Percentiles rank a stretch among this genome's conserved stretches.
These are phyloP conservation scores for Chiloscyllium plagiosum DNA, from an alignment of 2,113 vertebrate genomes.

Conservation along the genomic window DNA sequence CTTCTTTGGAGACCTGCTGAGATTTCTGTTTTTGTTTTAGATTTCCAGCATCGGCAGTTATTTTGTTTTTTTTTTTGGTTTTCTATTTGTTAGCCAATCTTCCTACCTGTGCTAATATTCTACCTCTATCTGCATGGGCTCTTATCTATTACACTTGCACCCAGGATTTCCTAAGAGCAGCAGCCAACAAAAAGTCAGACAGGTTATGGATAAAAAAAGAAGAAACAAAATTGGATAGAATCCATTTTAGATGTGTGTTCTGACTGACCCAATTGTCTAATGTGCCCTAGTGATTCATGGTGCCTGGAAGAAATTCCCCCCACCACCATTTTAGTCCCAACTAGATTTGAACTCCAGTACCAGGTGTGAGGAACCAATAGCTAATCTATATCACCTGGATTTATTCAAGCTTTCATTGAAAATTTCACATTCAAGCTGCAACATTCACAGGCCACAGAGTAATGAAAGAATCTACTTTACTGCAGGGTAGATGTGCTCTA, in stretches of 20 bases:
- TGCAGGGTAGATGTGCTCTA: constrained; percentile 72
- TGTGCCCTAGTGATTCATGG: background rate
- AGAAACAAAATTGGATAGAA: background rate
- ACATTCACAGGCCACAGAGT: constrained; percentile 58
- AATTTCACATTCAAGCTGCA: constrained; percentile 45
- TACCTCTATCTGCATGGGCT: too few species aligned
- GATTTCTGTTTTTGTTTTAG: too few species aligned
- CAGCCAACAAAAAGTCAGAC: background rate
- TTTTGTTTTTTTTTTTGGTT: too few species aligned
- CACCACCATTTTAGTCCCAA: background rate
- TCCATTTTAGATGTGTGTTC: background rate
- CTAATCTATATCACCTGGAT: background rate
- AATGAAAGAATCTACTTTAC: constrained; percentile 62
- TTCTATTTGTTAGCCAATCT: too few species aligned
- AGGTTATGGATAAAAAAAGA: background rate
- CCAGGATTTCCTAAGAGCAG: background rate
- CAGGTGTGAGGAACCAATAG: background rate
- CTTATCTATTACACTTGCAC: background rate
- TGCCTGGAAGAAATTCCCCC: background rate
- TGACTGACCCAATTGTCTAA: background rate
- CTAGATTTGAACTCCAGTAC: background rate
- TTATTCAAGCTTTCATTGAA: background rate
- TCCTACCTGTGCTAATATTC: too few species aligned
- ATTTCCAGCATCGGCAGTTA: too few species aligned
- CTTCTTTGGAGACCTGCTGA: too few species aligned